Conservation (phyloP, 2,113 vertebrate species). For the Toxotes chatareus region DNA sequence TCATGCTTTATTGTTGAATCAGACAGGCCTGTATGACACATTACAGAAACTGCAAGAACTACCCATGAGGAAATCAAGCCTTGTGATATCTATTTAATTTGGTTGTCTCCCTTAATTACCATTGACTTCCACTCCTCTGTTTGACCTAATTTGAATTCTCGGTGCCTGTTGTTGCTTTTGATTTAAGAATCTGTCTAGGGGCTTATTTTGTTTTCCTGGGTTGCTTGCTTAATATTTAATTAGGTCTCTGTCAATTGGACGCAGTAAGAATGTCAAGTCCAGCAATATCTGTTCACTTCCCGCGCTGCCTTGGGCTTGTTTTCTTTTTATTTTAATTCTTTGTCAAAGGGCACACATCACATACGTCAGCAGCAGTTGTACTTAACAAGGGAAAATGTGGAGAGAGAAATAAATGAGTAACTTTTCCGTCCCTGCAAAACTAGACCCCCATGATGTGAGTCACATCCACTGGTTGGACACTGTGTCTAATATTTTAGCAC, state of each 20-base stretch:
- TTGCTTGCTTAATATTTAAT: conserved; percentile 75
- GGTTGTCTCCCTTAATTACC: conserved; percentile 69
- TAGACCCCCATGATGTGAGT: conserved; percentile 5
- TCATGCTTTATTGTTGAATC: conserved; percentile 18
- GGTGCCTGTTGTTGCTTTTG: conserved; percentile 65
- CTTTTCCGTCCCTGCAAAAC: conserved; percentile 1
- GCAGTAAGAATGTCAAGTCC: conserved; percentile 62
- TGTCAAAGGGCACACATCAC: conserved; percentile 36
- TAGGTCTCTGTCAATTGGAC: conserved; percentile 52
- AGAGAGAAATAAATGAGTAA: conserved; percentile 22
- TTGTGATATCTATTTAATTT: conserved; percentile 60
- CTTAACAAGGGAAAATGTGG: conserved; percentile 20
- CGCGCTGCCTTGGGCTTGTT: conserved; percentile 41
- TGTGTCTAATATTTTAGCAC: background rate
- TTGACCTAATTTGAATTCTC: conserved; percentile 74
- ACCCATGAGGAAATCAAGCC: conserved; percentile 44
- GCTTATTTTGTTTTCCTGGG: conserved; percentile 70
- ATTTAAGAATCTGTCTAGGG: conserved; percentile 67
- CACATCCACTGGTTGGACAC: background rate
- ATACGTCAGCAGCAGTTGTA: conserved; percentile 24
- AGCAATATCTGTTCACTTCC: conserved; percentile 49
- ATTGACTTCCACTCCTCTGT: conserved; percentile 57
- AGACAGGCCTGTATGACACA: background rate
- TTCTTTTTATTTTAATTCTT: conserved; percentile 18
- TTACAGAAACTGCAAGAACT: conserved; percentile 25